Evolutionary conservation across 30 jellyfish, hydroid and myxozoan species (phyloP).

Genomic region (Sanderia malayensis): DNA sequence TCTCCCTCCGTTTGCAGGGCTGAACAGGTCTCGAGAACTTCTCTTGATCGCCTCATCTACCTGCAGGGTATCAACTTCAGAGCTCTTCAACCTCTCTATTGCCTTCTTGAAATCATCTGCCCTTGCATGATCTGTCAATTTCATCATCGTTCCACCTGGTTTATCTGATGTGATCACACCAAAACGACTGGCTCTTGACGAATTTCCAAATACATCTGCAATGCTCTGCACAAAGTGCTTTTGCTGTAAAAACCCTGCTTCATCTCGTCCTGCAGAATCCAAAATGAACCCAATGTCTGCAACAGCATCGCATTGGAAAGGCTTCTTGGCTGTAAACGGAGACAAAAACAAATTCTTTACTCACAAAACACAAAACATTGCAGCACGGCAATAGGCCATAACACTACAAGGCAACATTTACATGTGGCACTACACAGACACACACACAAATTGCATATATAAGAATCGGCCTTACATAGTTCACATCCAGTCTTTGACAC

Average conservation of each 20-base stretch:
- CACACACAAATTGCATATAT: not conserved
- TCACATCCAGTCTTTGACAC: conserved; percentile 32
- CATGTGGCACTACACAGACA: not conserved
- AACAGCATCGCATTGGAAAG: not conserved
- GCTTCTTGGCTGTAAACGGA: not conserved
- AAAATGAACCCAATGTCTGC: conserved; percentile 14
- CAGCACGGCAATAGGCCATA: too few species aligned
- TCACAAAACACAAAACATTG: not conserved
- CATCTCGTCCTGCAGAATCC: not conserved
- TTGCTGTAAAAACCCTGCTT: not conserved
- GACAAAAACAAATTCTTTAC: not conserved
- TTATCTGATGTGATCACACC: conserved; percentile 28
- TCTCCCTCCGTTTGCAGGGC: conserved; percentile 43
- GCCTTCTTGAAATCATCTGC: conserved; percentile 28
- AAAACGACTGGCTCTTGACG: conserved; percentile 11
- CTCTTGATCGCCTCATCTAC: conserved; percentile 36
- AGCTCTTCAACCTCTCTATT: conserved; percentile 22
- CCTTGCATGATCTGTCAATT: conserved; percentile 14
- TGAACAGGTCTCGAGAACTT: conserved; percentile 39
- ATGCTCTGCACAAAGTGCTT: conserved; percentile 5
- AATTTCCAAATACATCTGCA: conserved; percentile 1
- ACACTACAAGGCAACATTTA: too few species aligned
- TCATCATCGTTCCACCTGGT: conserved; percentile 16
- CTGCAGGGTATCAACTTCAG: conserved; percentile 19
- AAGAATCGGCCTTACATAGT: conserved; percentile 38